Base-by-base conservation (phyloP, 2,888 invertebrate genomes). In the Himalopsyche japonica region DNA sequence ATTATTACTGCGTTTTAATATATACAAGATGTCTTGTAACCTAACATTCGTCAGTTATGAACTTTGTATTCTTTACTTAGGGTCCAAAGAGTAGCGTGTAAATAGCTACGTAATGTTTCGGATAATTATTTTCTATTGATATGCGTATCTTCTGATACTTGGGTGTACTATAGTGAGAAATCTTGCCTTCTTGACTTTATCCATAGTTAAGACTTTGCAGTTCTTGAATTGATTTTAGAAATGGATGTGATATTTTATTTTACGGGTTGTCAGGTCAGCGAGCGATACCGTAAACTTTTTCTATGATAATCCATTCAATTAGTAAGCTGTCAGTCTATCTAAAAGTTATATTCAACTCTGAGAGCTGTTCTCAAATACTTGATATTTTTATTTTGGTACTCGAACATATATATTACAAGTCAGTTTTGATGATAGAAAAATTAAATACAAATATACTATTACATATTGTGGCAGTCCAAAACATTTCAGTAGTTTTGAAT, bases 81-180 rank as follows among this genome's bases (percentile, higher is more conserved):
- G 86, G 86, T 86, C 86, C 86, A 86, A 86, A 84, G 86, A 86
- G 32, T 84, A 86, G 82, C 27, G 32, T 76, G 80, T 57, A 57
- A 20, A 57, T 49, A 49, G 18, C n/a, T 49, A 49, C 49, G n/a
- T 49, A 32, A 47, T 8, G n/a, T 47, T 6, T 79, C n/a, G 15
- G 20, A 43, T 79, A 18, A 20, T 37, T 76, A 76, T 32, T 76
- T 30, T 76, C n/a, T 76, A 32, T 32, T 34, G 27, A 32, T 34
- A 76, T 7, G 24, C 24, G 30, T 34, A 76, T 76, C 34, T 27
- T 34, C 34, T 27, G 76, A 76, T 34, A 76, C 18, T 5, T 18
- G 76, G 76, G 32, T 76, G 76, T 34, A 76, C 27, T n/a, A 76
- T 76, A 76, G 76, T 76, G 76, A 76, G 76, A 76, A 76, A 76